Conservation (phyloP, 2,797 vertebrate species). For the Pristis pectinata region DNA sequence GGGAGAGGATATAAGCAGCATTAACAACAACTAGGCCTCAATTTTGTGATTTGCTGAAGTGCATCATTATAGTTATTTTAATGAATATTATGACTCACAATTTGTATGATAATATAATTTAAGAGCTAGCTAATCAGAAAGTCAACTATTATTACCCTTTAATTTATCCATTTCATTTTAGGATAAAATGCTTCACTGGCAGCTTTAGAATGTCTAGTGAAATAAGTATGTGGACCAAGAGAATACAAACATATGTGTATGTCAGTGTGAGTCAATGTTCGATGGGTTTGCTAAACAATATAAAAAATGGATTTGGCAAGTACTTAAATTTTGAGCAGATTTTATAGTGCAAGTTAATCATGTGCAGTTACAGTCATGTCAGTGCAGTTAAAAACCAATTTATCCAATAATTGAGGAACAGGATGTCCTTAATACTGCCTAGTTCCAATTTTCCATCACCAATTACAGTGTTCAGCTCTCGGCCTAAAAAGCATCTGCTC, state of each 20-base stretch:
- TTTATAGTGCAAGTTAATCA: background rate
- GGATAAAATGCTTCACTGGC: background rate
- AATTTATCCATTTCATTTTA: background rate
- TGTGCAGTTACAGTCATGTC: background rate
- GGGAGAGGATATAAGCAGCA: background rate
- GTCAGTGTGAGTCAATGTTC: background rate
- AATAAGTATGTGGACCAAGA: background rate
- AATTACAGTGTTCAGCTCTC: background rate
- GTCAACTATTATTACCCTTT: background rate
- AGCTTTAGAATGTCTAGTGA: background rate
- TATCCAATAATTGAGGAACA: slow-evolving; percentile 20
- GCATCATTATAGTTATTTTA: background rate
- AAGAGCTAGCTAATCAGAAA: background rate
- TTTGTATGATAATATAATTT: background rate
- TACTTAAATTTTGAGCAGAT: background rate
- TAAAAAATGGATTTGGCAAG: background rate
- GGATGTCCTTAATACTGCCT: slow-evolving; percentile 6
- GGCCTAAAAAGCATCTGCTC: background rate
- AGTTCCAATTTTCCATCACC: background rate
- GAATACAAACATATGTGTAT: background rate
- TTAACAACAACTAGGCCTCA: background rate
- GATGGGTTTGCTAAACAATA: slow-evolving; percentile 8
- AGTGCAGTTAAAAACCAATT: slow-evolving; percentile 13
- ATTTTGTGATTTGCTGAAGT: background rate
- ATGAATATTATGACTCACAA: background rate